A percentile compares a stretch with the other conserved stretches of the same genome.
phyloP scores from a whole-genome alignment of 2,797 vertebrate species.

The Podarcis siculus region DNA sequence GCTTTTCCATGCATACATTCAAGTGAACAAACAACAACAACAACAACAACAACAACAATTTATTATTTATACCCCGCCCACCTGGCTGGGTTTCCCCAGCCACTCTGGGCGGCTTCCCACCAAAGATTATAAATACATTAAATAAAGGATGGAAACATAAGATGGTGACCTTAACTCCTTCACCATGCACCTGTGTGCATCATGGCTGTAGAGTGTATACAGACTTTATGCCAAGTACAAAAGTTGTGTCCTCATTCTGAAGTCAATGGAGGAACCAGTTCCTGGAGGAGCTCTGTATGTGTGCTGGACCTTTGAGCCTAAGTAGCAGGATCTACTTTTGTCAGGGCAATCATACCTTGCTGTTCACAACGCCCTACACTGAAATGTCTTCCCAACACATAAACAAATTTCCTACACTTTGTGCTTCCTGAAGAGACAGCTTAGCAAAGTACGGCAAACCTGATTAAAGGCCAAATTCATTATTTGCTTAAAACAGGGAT shows the following conservation, averaged over 20 bases:
- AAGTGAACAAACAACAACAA: background rate
- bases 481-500: no score
- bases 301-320: background rate
- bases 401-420: background rate
- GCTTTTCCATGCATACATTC: background rate
- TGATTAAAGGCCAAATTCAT: constrained; percentile 10
- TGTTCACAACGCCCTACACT: background rate
- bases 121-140: no score
- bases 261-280: background rate
- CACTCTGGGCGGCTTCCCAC: no score
- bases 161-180: background rate
- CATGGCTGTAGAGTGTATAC: background rate
- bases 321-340: background rate
- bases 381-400: background rate
- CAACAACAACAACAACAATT: no score
- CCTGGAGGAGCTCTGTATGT: no score
- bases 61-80: no score
- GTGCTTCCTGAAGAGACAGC: background rate
- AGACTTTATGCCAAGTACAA: background rate
- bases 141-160: background rate
- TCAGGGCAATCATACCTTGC: no score
- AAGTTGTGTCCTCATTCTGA: background rate
- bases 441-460: background rate
- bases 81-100: no score
- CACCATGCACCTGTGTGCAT: background rate